Evolutionary conservation across 2,113 vertebrate genomes (phyloP), one percentile per base, ranked within the genome.

Genomic region (Potamarius usumacintae): DNA sequence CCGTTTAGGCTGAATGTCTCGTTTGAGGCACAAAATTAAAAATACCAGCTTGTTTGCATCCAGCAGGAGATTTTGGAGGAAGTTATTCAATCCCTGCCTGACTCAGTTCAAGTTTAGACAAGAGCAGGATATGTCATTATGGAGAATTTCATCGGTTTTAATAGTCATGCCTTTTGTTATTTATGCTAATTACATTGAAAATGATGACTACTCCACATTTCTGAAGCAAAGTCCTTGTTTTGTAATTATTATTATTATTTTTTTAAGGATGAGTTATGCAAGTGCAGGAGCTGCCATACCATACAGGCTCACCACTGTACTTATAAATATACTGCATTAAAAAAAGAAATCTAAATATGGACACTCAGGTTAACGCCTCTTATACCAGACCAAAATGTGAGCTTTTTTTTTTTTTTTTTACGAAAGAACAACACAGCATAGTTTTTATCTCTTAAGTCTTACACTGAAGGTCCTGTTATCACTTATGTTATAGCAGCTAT

Each of bases 41-140:
- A 90, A 89, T 85, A 77, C 82, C 72, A 90, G 92, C 90, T 92
- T 92, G 89, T 91, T 93, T 84, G 83, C 52, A 52, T 92, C 60
- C 69, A 85, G 89, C 83, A 58, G 58, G 83, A 91, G 89, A 89
- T 91, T 88, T 67, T 91, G 89, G 91, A 91, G 94, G 92, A 93
- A 78, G 87, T 83, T 90, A 92, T 89, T 85, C 89, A 89, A 86
- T 90, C 89, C 92, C 67, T 88, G 89, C 91, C 88, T 83, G 90
- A 92, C 91, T 91, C 81, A 91, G 90, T 89, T 78, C 88, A 85
- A 81, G 74, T 83, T 83, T 80, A 62, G 86, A 89, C 82, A 57
- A 67, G 76, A 80, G 60, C 77, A 80, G 62, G 62, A 55, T 62
- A 79, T 25, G 86, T 60, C 58, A 85, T 89, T 87, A 82, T 85